phyloP scores from a whole-genome alignment of 2,797 vertebrate genomes.

The Danio jaintianensis region DNA sequence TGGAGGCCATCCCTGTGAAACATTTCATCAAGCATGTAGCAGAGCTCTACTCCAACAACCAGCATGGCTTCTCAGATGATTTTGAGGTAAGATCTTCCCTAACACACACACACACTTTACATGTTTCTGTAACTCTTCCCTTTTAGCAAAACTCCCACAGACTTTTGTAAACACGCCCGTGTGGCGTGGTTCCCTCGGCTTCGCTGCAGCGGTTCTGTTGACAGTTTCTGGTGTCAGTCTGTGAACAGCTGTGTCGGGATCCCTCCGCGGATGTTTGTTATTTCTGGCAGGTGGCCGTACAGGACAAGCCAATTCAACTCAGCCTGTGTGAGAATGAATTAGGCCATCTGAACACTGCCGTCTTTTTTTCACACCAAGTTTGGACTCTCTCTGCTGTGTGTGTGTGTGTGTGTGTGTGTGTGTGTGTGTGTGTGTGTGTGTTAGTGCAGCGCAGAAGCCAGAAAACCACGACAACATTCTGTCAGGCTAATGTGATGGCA shows the following conservation, averaged over 20 bases:
- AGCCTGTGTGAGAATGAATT: constrained; percentile 53
- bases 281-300: constrained; percentile 50
- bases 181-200: neutral
- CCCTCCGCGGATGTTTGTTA: constrained; percentile 19
- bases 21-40: constrained; percentile 91
- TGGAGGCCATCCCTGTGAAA: constrained; percentile 92
- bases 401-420: constrained; percentile 7
- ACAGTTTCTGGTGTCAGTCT: constrained; percentile 35
- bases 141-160: constrained; percentile 2
- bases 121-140: neutral
- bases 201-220: constrained; percentile 13
- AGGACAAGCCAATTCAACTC: constrained; percentile 48
- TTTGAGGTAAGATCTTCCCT: constrained; percentile 86
- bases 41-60: constrained; percentile 90
- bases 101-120: constrained; percentile 7
- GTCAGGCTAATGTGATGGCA: constrained; percentile 25
- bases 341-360: constrained; percentile 30
- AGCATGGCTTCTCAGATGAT: constrained; percentile 91
- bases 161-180: constrained; percentile 31
- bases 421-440: constrained; percentile 14
- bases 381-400: constrained; percentile 16
- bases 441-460: neutral
- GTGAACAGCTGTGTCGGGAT: constrained; percentile 46
- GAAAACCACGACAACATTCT: constrained; percentile 36
- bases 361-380: neutral